Percentiles rank a stretch among this genome's conserved stretches.
Conservation (phyloP, 64 coral and sea anemone genomes). For the Stichodactyla helianthus region DNA sequence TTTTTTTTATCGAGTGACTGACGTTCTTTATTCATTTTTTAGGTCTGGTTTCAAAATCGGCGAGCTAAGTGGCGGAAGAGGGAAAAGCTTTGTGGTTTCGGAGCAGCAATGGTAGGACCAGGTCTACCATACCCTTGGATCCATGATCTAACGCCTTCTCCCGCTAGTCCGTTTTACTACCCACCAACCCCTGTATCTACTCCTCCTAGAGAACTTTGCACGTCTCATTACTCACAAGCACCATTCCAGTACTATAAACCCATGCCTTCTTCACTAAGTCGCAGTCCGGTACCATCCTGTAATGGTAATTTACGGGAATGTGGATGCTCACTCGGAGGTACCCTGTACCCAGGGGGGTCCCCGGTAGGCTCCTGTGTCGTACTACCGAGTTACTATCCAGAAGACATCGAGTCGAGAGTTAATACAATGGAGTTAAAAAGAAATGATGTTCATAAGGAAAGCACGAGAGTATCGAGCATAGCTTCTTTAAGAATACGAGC, state of each 20-base stretch:
- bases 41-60: slow-evolving; percentile 99
- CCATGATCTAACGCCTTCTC: slow-evolving; percentile 33
- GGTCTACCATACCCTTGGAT: slow-evolving; percentile 78
- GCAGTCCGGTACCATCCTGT: slow-evolving; percentile 30
- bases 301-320: slow-evolving; percentile 10
- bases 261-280: neutral
- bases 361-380: slow-evolving; percentile 43
- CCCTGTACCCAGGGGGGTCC: slow-evolving; percentile 32
- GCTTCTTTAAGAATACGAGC: slow-evolving; percentile 70
- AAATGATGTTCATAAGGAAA: slow-evolving; percentile 47
- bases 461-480: slow-evolving; percentile 66
- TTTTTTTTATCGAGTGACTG: neutral
- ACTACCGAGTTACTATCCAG: slow-evolving; percentile 41
- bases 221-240: neutral
- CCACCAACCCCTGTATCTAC: slow-evolving; percentile 3
- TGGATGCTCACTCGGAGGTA: slow-evolving; percentile 22
- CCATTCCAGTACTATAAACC: neutral
- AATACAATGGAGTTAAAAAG: slow-evolving; percentile 49
- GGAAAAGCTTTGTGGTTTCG: slow-evolving; percentile 93
- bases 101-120: slow-evolving; percentile 54
- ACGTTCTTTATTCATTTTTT: slow-evolving; percentile 31
- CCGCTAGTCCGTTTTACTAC: slow-evolving; percentile 30
- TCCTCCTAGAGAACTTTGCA: slow-evolving; percentile 30
- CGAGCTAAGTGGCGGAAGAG: slow-evolving; percentile 96
- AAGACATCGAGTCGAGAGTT: slow-evolving; percentile 34